Base-by-base conservation (phyloP, 2,797 vertebrate species). In the Micrastur ruficollis region DNA sequence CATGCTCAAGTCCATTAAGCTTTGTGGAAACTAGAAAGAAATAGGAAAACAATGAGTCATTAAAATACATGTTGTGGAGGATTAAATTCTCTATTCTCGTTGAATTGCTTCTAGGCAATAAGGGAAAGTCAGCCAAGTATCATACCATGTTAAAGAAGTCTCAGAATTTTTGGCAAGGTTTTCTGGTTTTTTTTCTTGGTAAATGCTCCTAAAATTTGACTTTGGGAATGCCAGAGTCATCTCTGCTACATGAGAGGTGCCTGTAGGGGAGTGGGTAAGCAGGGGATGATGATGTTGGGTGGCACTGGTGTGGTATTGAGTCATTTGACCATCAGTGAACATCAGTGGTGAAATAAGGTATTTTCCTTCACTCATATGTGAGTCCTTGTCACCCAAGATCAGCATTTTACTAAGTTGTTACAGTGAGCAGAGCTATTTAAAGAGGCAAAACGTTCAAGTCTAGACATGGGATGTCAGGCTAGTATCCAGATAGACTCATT, bases 41-140 rank as follows among this genome's bases (percentile, higher is more conserved):
- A 67, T 20, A 78, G 40, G 71, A 85, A 80, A 85, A 95, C 78
- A 96, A 26, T 74, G 94, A 95, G 55, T 92, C 95, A 89, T 85
- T 94, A 85, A 86, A 95, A 90, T 92, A 82, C 32, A 76, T 49
- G 53, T 67, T 86, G 36, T 73, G 47, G 71, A 84, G 67, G 55
- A 86, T 93, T 86, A 42, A 79, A 82, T 70, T 93, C 52, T 50
- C 29, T 80, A 2, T 92, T 84, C 83, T 85, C 49, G 44, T 63
- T 95, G 83, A 93, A 90, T 70, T 49, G 23, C 66, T 95, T 73
- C 76, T 66, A 90, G 70, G 67, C n/a, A 59, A 12, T 56, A 44
- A 88, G 26, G 66, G 80, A 44, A 95, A 90, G 81, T 63, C 90
- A 95, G 56, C 50, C 58, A 71, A 84, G 46, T 58, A 68, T 81